Base-by-base conservation (phyloP, 2,797 vertebrate genomes). In the Acanthornis magna region DNA sequence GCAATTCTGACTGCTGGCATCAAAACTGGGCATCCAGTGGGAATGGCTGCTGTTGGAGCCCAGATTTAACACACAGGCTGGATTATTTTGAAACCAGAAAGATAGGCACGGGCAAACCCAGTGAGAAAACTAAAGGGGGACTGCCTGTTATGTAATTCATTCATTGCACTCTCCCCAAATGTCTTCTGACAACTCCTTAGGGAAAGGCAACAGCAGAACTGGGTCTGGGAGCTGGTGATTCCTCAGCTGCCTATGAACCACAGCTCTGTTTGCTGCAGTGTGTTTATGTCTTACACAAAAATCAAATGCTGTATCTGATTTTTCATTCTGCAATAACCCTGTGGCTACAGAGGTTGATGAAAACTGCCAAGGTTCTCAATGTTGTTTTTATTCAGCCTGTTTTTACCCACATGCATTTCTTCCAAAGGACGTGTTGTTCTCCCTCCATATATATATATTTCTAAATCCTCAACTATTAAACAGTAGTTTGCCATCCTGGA, bases 401-500 rank as follows among this genome's bases (percentile, higher is more conserved):
- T 48, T 18, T 43, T 73, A 73, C 19, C 9, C 51, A 48, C 55
- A 42, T 83, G 61, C 57, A 58, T 67, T 79, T 57, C 32, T 82
- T 85, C 62, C 34, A 71, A 87, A 95, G 81, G 14, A 93, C 50
- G 60, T 84, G 47, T 77, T 81, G 78, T 85, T 95, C 54, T 73
- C 92, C 18, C 22, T 94, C 67, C 66, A 55, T 38, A 51, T 38
- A 51, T 38, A 80, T 40, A 8, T 36, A 3, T 58, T 2, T 73
- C 88, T 20, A 36, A 94, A 91, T 88, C 65, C 60, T 95, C 96
- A 92, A 48, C 82, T 57, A 26, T 76, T 88, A 92, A 93, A 89
- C 45, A 89, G 95, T 81, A 95, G 91, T 91, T 95, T 96, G 95
- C 92, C 96, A 97, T 92, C 40, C 60, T 96, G 94, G 90, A 96